A percentile compares a stretch with the other conserved stretches of the same genome.
Evolutionary conservation across 2,113 vertebrate genomes (phyloP).

Genomic region (Platycercus adscitus): DNA sequence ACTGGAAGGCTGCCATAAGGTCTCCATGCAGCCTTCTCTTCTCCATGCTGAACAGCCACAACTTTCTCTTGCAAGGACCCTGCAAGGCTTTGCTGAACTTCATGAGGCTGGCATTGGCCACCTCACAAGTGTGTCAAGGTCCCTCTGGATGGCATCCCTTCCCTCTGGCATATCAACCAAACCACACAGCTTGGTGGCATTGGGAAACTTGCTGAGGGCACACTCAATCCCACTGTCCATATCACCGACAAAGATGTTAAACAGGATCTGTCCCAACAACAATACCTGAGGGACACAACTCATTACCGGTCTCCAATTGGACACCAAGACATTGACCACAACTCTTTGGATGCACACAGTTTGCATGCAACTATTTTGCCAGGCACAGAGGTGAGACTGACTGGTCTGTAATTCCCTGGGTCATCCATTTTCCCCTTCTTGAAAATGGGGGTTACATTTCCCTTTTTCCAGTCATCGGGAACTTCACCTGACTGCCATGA

Average conservation of each 20-base stretch:
- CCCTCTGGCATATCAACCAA: background rate
- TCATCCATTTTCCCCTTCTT: no score
- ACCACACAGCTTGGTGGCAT: background rate
- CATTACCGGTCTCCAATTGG: background rate
- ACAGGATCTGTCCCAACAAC: background rate
- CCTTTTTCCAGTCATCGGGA: no score
- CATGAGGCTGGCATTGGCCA: background rate
- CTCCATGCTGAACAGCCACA: background rate
- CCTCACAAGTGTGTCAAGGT: background rate
- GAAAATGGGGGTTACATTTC: no score
- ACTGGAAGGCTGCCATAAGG: background rate
- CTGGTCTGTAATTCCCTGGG: no score
- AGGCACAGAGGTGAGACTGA: no score
- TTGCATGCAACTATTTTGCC: no score
- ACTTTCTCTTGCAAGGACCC: background rate
- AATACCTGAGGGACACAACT: background rate
- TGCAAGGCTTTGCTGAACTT: background rate
- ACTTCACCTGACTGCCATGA: no score
- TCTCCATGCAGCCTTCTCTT: background rate
- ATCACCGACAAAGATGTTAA: background rate
- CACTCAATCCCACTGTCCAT: background rate
- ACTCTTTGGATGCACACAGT: no score
- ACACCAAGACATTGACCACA: background rate
- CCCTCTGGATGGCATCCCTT: background rate
- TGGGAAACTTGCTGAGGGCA: background rate